Base-by-base conservation (phyloP, 30 jellyfish, hydroid and myxozoan genomes). In the Nemopilema nomurai region DNA sequence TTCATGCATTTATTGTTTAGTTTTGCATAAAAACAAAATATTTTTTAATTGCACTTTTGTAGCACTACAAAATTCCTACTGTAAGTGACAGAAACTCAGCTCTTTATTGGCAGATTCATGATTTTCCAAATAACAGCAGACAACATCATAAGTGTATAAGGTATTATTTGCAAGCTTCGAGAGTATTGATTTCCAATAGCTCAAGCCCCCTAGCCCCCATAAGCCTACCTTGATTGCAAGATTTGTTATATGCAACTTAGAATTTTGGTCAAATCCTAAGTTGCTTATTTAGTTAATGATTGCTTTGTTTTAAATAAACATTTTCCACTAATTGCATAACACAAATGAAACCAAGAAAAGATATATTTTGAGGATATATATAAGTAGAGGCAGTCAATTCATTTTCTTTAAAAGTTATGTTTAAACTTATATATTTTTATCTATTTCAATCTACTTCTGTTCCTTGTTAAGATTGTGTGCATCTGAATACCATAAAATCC, bases 1-100 rank as follows among this genome's bases (percentile, higher is more conserved):
- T 81, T 7, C 51, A 32, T 26, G 93, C 92, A 0, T 28, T 82
- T 19, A 80, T 88, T 22, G 57, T 41, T 41, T 41, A 41, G 57
- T 41, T 41, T 41, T 41, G 57, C 9, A 41, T 41, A 41, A 13
- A 41, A 13, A 41, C 9, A 41, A 41, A 41, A 41, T 41, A 41
- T 41, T 41, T 41, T 41, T 41, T 41, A 41, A 41, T 41, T 41
- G 57, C 57, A 41, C 57, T 3, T 3, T 41, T 41, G 57, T 41
- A 41, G 57, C 57, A 41, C 9, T 41, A 41, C 57, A 13, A 41
- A 41, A 41, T 41, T 41, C 57, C 57, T 41, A 41, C 57, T 41
- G 13, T 41, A 41, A 41, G 57, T 41, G 57, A 13, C 13, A 41
- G 57, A 41, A 41, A 41, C 57, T 41, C 57, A 41, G 57, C 57